Base-by-base conservation (phyloP, 2,888 invertebrate species). In the Parnassius mnemosyne region DNA sequence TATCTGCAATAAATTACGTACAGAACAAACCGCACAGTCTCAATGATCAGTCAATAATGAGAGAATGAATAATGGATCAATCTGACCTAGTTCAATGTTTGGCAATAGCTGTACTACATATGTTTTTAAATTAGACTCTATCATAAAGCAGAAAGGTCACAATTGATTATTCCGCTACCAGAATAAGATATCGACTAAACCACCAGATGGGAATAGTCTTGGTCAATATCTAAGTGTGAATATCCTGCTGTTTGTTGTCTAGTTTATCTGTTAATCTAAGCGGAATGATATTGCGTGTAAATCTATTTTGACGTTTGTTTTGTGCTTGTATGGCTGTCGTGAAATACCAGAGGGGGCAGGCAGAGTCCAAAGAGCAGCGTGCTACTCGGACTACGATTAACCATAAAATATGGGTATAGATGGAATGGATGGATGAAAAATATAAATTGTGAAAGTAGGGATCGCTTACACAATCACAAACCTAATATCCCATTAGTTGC, bases 41-140 rank as follows among this genome's bases (percentile, higher is more conserved):
- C 52, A 56, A 60, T 63, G 62, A 65, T 67, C 69, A 66, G 67
- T 70, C 70, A 69, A 67, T 66, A 69, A 61, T 68, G 60, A 57
- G 57, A 58, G 61, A 60, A 64, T 69, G 71, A 68, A 68, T 69
- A 69, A 68, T 71, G 69, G 61, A 63, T 66, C 64, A 63, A 64
- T 20, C 53, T 67, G 71, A 69, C 71, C 71, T 57, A 71, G 57
- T 64, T 68, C 65, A 57, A 65, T 69, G 62, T 64, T 60, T 63
- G 52, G 60, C 52, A 63, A 63, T 53, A 60, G 53, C 46, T 56
- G 52, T 53, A 56, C 41, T 53, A n/a, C 50, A 12, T 13, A 50
- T 34, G 10, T 44, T 54, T 49, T 60, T 53, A 56, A 43, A 60
- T 60, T 60, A 41, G n/a, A 63, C 63, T 49, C 49, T 63, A 63